Evolutionary conservation across 2,888 invertebrate genomes (phyloP), one percentile per base, ranked within the genome.

Genomic region (Drosophila prostipennis): DNA sequence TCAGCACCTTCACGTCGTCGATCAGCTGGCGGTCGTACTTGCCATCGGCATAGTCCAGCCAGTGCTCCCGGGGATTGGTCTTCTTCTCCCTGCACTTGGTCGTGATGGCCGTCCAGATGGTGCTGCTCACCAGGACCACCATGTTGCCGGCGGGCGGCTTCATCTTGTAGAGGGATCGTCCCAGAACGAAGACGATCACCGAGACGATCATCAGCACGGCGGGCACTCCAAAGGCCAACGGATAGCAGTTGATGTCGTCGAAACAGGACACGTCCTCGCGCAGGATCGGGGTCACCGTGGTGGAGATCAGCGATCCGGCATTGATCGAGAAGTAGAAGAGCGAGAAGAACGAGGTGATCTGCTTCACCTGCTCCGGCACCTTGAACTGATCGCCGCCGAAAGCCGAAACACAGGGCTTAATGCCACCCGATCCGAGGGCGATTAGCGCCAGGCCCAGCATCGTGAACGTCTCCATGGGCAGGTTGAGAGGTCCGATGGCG

Each of bases 31-130:
- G 92, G 53, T 96, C 96, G 90, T 94, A 98, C 80, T 93, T 93
- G 53, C 95, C 94, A 67, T 95, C 95, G 0, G 98, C 96, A 87
- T 96, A 94, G 89, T 98, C 98, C 72, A 99, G 91, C 98, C 98
- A 98, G 89, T 98, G 97, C 0, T 94, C 93, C 36, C 93, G 93
- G 16, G 94, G 93, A 39, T 92, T 93, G 1, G 89, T 90, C 72
- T 91, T 92, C 52, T 92, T 92, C 43, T 91, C 89, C 40, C 80
- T 91, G 42, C 87, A 89, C 57, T 88, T 92, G 76, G 79, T 90
- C 52, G 74, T 93, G 65, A 93, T 80, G 11, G 94, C 94, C 23
- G 93, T 91, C 95, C 95, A 85, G 3, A 96, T 93, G 80, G 95
- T 94, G 78, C 93, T 94, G 65, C 93, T 91, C 29, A 96, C 95